Percentiles rank a stretch among this genome's conserved stretches.
Evolutionary conservation across 2,797 vertebrate species (phyloP).

Genomic region (Pygocentrus nattereri): DNA sequence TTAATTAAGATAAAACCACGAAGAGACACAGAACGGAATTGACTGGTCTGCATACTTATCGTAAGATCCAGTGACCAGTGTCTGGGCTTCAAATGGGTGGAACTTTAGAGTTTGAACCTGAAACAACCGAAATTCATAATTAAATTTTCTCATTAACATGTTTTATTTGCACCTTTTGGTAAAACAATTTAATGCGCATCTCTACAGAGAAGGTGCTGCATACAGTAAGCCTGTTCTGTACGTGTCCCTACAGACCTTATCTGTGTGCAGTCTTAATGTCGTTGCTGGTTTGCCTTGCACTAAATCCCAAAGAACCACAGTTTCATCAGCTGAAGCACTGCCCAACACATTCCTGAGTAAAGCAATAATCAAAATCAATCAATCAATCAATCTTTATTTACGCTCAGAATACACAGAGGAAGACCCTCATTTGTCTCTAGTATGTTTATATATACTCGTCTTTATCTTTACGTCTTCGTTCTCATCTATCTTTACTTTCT

Average conservation of each 20-base stretch:
- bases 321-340: constrained; percentile 92
- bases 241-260: constrained; percentile 82
- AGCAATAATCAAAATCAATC: no score
- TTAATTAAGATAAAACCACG: neutral
- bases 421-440: no score
- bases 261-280: constrained; percentile 85
- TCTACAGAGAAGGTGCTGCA: no score
- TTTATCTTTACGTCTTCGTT: no score
- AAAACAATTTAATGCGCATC: no score
- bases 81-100: constrained; percentile 97
- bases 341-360: constrained; percentile 89
- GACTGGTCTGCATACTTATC: constrained; percentile 85
- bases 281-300: constrained; percentile 87
- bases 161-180: no score
- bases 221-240: no score
- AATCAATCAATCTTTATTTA: no score
- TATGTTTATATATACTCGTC: no score
- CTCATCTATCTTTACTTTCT: no score
- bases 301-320: constrained; percentile 93
- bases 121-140: neutral
- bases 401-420: no score
- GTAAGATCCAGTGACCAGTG: constrained; percentile 93
- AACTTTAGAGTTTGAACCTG: constrained; percentile 95
- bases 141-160: no score
- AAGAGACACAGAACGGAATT: neutral